Evolutionary conservation across 2,113 vertebrate species (phyloP), one percentile per base, ranked within the genome.

Genomic region (Callipepla californica): DNA sequence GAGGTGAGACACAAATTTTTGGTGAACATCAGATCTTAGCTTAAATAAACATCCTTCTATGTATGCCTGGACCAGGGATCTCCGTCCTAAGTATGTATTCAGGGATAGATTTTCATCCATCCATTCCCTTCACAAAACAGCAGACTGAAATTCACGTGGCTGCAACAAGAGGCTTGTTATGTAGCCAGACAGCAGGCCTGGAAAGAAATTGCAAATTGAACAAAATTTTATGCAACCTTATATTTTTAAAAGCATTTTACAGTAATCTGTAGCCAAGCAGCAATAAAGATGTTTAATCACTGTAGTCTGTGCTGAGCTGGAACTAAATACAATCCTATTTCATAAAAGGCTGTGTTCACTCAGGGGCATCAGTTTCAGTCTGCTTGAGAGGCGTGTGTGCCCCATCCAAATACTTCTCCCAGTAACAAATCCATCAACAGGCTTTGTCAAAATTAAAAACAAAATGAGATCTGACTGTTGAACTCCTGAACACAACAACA

Each of bases 231-330:
- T 5, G 3, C 44, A 91, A n/a, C 25, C 3, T 87, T 84, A 3
- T 93, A 84, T 94, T 94, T 95, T 88, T 6, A 3, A 82, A 93
- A 92, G 42, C n/a, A 75, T 40, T 44, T 92, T 65, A 80, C 6
- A 90, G 38, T 42, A 86, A 72, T 32, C 6, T 11, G 36, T 38
- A 88, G 23, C 42, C 81, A 94, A 94, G 79, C 38, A 93, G 32
- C 50, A 94, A 81, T n/a, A 70, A 90, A 73, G 21, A 81, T 4
- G 48, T 91, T 75, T 78, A 92, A 92, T 82, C 55, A 40, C 25
- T 76, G 18, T 62, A 40, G 25, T 34, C 67, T 63, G 32, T 70
- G 21, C 36, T 66, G 26, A 70, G 50, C 42, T 79, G 72, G 80
- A 83, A 92, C 6, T n/a, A 55, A 90, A 90, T 20, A 74, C 28